Evolutionary conservation across 2,888 invertebrate genomes (phyloP).

Genomic region (Drosophila phalerata): DNA sequence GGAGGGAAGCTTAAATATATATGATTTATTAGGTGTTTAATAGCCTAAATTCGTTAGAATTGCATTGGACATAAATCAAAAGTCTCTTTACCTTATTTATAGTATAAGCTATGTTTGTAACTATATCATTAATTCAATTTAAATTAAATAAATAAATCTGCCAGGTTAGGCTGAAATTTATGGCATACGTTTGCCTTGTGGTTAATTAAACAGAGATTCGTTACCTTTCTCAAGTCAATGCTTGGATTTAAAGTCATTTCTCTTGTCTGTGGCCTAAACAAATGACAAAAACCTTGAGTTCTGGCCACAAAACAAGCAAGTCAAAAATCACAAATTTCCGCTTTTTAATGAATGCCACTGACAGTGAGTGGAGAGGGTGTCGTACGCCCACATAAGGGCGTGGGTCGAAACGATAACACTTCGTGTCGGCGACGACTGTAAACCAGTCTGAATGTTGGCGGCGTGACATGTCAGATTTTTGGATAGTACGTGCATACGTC

Average conservation of each 20-base stretch:
- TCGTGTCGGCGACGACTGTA: slow-evolving; percentile 42
- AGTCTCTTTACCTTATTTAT: neutral
- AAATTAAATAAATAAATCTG: slow-evolving; percentile 8
- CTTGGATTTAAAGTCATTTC: slow-evolving; percentile 37
- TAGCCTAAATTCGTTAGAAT: neutral
- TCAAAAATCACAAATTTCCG: slow-evolving; percentile 80
- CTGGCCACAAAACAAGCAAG: slow-evolving; percentile 43
- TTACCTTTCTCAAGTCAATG: slow-evolving; percentile 34
- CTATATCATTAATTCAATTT: slow-evolving; percentile 9
- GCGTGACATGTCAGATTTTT: slow-evolving; percentile 74
- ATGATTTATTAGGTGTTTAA: slow-evolving; percentile 14
- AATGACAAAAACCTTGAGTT: slow-evolving; percentile 39
- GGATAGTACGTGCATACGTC: slow-evolving; percentile 20
- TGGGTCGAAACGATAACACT: slow-evolving; percentile 68
- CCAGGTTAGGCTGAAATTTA: slow-evolving; percentile 1
- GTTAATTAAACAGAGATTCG: slow-evolving; percentile 41
- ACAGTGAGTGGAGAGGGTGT: slow-evolving; percentile 26
- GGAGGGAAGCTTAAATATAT: neutral
- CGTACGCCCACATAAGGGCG: slow-evolving; percentile 40
- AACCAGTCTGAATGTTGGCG: slow-evolving; percentile 56
- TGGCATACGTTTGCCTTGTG: slow-evolving; percentile 20
- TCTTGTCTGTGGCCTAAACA: slow-evolving; percentile 33
- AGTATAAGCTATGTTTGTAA: neutral
- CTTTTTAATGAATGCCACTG: slow-evolving; percentile 71
- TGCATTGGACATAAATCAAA: slow-evolving; percentile 14